Evolutionary conservation across 2,888 invertebrate species (phyloP), one percentile per base, ranked within the genome.

Genomic region (Sylvicola cinctus): DNA sequence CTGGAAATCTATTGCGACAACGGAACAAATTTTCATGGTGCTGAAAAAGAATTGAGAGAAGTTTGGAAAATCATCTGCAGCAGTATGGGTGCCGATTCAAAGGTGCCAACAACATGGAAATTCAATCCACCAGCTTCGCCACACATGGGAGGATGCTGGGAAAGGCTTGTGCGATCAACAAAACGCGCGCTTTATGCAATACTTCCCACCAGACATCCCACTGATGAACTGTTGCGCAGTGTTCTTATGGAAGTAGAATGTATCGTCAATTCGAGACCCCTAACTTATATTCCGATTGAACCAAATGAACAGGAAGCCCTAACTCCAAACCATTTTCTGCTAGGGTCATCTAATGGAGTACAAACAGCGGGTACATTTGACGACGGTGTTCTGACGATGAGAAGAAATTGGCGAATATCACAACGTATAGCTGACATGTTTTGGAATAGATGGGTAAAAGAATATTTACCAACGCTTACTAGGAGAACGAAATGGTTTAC

Each of bases 21-120:
- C 32, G 49, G 47, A 2, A 46, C 45, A 0, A 49, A 45, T 26
- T 48, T 51, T 31, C 33, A 43, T 4, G 50, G 50, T 3, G 50
- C 49, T 1, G 33, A 41, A 3, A 34, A 33, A 3, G 33, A 33
- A 28, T 10, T 12, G 2, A 36, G 25, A 3, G 28, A 33, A 11
- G n/a, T 25, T 7, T 23, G 17, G n/a, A 23, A 26, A 8, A 16
- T 4, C 3, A 17, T 17, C n/a, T 3, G 23, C 2, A 11, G 2
- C 4, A 4, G 20, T 4, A 13, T n/a, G 8, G n/a, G n/a, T n/a
- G n/a, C n/a, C n/a, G n/a, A n/a, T n/a, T 16, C 26, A 4, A 20
- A 4, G 7, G 16, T 12, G 14, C 28, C 4, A n/a, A n/a, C n/a
- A n/a, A 17, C 2, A 3, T 34, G 29, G 29, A 29, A 34, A n/a